Conservation (phyloP, 2,797 vertebrate genomes). For the Epinephelus malabaricus region DNA sequence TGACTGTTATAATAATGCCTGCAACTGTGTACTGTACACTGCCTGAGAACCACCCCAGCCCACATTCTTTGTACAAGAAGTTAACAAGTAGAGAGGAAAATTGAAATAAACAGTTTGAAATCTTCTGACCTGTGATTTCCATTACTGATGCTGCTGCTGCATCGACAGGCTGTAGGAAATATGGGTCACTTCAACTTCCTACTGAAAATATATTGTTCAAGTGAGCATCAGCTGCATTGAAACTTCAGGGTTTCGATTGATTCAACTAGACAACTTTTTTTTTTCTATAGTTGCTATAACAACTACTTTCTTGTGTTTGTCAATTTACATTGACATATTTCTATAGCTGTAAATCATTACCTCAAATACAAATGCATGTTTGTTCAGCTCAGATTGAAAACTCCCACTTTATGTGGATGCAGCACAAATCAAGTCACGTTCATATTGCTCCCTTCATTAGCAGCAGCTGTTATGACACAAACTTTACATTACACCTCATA, state of each 20-base stretch:
- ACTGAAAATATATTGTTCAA: background rate
- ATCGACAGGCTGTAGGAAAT: background rate
- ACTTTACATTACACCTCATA: background rate
- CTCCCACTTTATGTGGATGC: background rate
- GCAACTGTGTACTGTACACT: background rate
- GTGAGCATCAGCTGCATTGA: background rate
- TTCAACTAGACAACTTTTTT: too few relatives aligned
- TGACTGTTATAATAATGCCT: background rate
- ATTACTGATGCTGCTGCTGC: background rate
- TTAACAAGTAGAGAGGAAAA: background rate
- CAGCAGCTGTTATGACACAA: slow-evolving; percentile 2
- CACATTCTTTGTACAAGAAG: background rate
- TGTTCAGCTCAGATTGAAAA: background rate
- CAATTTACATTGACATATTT: background rate
- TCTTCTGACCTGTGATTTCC: background rate
- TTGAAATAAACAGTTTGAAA: background rate
- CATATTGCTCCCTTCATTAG: background rate
- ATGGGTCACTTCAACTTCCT: background rate
- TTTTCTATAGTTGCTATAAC: too few relatives aligned
- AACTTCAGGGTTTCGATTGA: background rate
- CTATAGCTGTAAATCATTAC: background rate
- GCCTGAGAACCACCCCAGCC: background rate
- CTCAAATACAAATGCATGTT: background rate
- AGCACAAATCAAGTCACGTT: background rate
- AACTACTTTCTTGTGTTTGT: too few relatives aligned